These are phyloP conservation scores for Ginglymostoma cirratum DNA, from an alignment of 2,113 vertebrate species.

Conservation along the genomic window DNA sequence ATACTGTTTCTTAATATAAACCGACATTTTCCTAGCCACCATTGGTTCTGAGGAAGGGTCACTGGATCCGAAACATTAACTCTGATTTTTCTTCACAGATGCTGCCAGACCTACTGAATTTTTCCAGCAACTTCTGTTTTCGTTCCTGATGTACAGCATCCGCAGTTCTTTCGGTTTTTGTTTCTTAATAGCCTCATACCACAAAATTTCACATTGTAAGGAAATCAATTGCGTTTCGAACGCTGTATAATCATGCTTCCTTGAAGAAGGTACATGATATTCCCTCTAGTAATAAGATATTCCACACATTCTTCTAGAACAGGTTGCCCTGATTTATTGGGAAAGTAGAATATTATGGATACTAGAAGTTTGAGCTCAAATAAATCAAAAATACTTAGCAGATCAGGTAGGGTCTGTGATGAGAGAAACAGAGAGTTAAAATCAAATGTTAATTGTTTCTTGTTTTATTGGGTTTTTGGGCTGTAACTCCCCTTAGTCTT, in stretches of 20 bases:
- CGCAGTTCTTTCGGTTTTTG: too few relatives aligned
- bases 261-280: not conserved
- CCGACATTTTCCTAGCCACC: too few relatives aligned
- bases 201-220: not conserved
- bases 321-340: not conserved
- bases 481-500: too few relatives aligned
- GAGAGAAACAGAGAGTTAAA: not conserved
- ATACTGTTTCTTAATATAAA: not conserved
- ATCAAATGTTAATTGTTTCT: not conserved
- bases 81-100: too few relatives aligned
- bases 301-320: not conserved
- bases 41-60: too few relatives aligned
- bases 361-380: not conserved
- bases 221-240: not conserved
- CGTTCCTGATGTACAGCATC: too few relatives aligned
- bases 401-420: not conserved
- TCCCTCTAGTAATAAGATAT: not conserved
- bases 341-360: not conserved
- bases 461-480: too few relatives aligned
- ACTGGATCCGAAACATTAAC: too few relatives aligned
- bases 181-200: not conserved
- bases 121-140: too few relatives aligned
- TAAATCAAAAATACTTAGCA: not conserved
- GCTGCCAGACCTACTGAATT: too few relatives aligned
- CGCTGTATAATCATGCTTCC: not conserved